Evolutionary conservation across 1,140 invertebrate genomes (phyloP).

Genomic region (Luehdorfia chinensis): DNA sequence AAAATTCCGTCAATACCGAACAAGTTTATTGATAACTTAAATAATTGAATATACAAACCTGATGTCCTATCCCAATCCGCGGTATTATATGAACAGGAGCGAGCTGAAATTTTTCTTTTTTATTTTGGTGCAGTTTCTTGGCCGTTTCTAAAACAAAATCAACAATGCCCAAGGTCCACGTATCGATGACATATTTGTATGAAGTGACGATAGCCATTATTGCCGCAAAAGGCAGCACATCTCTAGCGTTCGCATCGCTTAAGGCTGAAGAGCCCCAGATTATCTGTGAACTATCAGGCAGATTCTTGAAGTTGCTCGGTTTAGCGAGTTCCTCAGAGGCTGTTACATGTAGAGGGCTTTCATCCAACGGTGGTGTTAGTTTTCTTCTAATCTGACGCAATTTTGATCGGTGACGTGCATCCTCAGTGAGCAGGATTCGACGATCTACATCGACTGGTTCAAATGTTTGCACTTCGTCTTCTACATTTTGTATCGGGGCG

Average conservation of each 20-base stretch:
- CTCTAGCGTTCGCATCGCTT: conserved; percentile 41
- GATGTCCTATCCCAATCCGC: conserved; percentile 66
- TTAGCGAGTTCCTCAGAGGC: conserved; percentile 67
- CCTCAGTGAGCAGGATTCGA: conserved; percentile 54
- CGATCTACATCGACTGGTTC: conserved; percentile 50
- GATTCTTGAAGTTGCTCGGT: conserved; percentile 70
- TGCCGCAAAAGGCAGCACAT: conserved; percentile 72
- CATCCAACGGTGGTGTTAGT: conserved; percentile 43
- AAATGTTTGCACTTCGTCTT: conserved; percentile 58
- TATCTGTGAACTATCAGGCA: conserved; percentile 75
- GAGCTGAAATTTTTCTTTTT: conserved; percentile 54
- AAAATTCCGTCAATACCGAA: too few species aligned
- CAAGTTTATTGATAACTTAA: too few species aligned
- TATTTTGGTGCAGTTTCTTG: conserved; percentile 64
- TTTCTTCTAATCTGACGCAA: conserved; percentile 51
- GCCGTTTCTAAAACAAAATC: conserved; percentile 73
- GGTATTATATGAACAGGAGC: conserved; percentile 63
- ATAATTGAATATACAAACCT: too few species aligned
- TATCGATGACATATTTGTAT: conserved; percentile 71
- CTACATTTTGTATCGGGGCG: conserved; percentile 36
- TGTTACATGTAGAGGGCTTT: conserved; percentile 36
- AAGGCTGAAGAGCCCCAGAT: conserved; percentile 62
- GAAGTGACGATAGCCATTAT: conserved; percentile 77
- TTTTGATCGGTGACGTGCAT: conserved; percentile 51
- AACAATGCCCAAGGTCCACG: conserved; percentile 72